Evolutionary conservation across 1,140 invertebrate species (phyloP), one percentile per base, ranked within the genome.

Genomic region (Bombus turneri): DNA sequence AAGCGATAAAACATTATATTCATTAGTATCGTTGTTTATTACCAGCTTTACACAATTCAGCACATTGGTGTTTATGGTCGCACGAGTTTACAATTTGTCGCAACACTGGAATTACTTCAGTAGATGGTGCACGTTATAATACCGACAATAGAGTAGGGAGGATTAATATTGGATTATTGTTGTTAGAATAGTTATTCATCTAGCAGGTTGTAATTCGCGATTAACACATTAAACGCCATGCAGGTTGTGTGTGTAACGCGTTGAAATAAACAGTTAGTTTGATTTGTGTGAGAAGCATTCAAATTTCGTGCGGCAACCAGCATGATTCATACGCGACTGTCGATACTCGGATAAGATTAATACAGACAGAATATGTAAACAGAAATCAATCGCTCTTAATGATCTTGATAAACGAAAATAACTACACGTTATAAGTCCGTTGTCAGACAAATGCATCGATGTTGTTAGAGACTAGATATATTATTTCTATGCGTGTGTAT

Each of bases 101-200:
- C 53, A 57, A 39, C 53, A 41, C 39, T 37, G 25, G 25, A 59
- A n/a, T 76, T 76, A 39, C 41, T 47, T 34, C 74, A 18, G 53
- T 76, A 59, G 74, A 76, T 59, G 22, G 53, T 59, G 47, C 74
- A n/a, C 34, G 74, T 76, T 34, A 76, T 76, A 76, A 76, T 37
- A 22, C 25, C 13, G 34, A 59, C 74, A 59, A 76, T 76, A 39
- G 25, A n/a, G 74, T 18, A 2, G 25, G 34, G 3, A 39, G 53
- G 34, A 28, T 76, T 76, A 76, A 76, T 76, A 59, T 76, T 59
- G 53, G 74, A 59, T 76, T 76, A 59, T 76, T 59, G 74, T 57
- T 59, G 74, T 76, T 76, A 59, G 74, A 59, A 76, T 39, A 25
- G 74, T 76, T 76, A 59, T 76, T 76, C 22, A 76, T 59, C 53